Conservation (phyloP, 2,888 invertebrate species). For the Harpagoxenus sublaevis region DNA sequence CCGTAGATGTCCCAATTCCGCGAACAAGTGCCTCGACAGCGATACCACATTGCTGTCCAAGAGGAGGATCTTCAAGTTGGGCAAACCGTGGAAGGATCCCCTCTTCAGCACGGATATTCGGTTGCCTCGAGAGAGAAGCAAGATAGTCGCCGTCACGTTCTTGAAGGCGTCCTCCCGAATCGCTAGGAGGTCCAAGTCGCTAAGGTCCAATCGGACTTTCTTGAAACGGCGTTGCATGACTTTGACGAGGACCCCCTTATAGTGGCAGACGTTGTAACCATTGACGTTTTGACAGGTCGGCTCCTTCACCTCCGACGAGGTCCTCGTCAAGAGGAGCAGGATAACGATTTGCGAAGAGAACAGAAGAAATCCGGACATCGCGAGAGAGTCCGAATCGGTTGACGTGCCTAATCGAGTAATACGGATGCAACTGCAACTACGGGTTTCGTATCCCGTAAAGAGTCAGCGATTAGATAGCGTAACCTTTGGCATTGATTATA, state of each 20-base stretch:
- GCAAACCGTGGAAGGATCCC: conserved; percentile 66
- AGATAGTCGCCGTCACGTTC: conserved; percentile 54
- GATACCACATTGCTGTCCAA: conserved; percentile 68
- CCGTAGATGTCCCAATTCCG: conserved; percentile 82
- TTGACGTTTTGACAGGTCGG: conserved; percentile 48
- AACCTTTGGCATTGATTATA: conserved; percentile 24
- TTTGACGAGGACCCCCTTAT: conserved; percentile 60
- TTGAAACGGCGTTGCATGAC: conserved; percentile 55
- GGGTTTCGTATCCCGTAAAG: not conserved
- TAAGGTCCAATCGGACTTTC: conserved; percentile 56
- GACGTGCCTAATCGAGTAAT: not conserved
- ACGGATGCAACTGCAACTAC: not conserved
- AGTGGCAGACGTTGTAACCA: conserved; percentile 65
- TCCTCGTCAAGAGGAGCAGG: not conserved
- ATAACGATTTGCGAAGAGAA: conserved; percentile 7
- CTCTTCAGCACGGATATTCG: conserved; percentile 64
- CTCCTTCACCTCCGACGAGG: not conserved
- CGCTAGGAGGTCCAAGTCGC: conserved; percentile 65
- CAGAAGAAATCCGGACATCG: conserved; percentile 17
- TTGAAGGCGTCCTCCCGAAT: conserved; percentile 69
- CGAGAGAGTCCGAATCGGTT: not conserved
- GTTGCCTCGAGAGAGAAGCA: conserved; percentile 65
- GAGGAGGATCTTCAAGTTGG: conserved; percentile 59
- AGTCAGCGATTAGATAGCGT: not conserved
- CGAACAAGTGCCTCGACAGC: conserved; percentile 83